Base-by-base conservation (phyloP, 2,888 invertebrate genomes). In the Drepana falcataria region DNA sequence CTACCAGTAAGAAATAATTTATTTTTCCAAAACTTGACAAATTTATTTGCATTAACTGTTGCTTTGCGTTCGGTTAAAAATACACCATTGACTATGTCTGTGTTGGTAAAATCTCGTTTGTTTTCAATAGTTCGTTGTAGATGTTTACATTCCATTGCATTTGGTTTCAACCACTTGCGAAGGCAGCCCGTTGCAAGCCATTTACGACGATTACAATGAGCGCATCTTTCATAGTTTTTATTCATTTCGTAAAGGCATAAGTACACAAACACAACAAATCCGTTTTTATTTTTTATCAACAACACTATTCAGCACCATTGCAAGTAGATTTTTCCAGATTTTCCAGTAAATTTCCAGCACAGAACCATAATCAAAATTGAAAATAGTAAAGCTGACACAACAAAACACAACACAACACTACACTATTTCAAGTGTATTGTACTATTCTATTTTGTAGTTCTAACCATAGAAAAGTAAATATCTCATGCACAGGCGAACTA, bases 21-120 rank as follows among this genome's bases (percentile, higher is more conserved):
- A 63, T 83, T 89, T 73, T 90, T 91, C 88, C 91, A 91, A 72
- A 90, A 90, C 60, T 87, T 90, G 2, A 90, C 81, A 68, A 90
- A 88, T 69, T 89, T 90, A 63, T 82, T 90, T 33, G 85, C 80
- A 66, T 83, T 87, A 47, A 79, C 72, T 47, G 82, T 69, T 59
- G 83, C 65, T 60, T 84, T 88, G 35, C 86, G 81, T 57, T 91
- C 90, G 34, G 83, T 79, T 66, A 87, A 69, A 75, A 88, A 83
- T 21, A 85, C 84, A 65, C 85, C 83, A 61, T 85, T 87, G 48
- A 86, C 85, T 59, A 88, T 85, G 74, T 87, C 86, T 56, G 86
- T 71, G 68, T 83, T 85, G 64, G 68, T 85, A 59, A 76, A 85
- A 71, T 90, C 90, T 64, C 84, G 79, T 76, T 88, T 89, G 68